These are phyloP conservation scores for Buathra laborator DNA, from an alignment of 2,888 invertebrate genomes.

Conservation along the genomic window DNA sequence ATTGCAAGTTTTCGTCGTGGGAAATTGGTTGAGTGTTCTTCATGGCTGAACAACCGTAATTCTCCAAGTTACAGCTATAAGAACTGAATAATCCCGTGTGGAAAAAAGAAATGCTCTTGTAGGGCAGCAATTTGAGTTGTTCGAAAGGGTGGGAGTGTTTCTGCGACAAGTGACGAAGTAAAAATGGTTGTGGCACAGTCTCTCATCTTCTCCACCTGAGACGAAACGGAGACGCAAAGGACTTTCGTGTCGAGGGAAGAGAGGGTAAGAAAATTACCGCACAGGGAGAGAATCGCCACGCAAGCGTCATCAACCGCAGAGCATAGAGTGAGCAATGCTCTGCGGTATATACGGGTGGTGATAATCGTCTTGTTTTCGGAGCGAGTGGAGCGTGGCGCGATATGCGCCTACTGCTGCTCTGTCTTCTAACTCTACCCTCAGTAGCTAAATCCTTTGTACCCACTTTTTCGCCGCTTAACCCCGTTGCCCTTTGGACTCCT, in stretches of 20 bases:
- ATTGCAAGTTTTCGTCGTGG: background rate
- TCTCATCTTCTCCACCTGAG: no score
- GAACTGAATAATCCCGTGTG: no score
- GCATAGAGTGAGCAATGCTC: slow-evolving; percentile 36
- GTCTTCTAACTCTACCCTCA: slow-evolving; percentile 41
- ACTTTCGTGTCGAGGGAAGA: slow-evolving; percentile 29
- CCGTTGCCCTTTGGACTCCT: background rate
- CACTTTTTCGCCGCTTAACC: slow-evolving; percentile 8
- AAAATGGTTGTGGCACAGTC: no score
- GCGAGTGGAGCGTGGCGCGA: slow-evolving; percentile 56
- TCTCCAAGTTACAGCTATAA: no score
- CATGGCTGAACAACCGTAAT: no score
- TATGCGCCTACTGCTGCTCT: slow-evolving; percentile 14
- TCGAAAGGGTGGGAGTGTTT: no score
- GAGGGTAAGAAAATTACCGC: slow-evolving; percentile 64
- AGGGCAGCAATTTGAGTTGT: no score
- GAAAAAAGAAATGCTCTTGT: no score
- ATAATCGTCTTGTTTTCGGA: slow-evolving; percentile 68
- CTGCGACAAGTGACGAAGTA: no score
- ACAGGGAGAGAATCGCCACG: slow-evolving; percentile 50
- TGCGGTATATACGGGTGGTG: slow-evolving; percentile 60
- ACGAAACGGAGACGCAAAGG: slow-evolving; percentile 3
- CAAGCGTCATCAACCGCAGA: slow-evolving; percentile 56
- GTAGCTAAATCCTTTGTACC: slow-evolving; percentile 29
- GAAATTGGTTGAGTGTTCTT: no score